Conservation (phyloP, 2,888 invertebrate species). For the Thymelicus lineola region DNA sequence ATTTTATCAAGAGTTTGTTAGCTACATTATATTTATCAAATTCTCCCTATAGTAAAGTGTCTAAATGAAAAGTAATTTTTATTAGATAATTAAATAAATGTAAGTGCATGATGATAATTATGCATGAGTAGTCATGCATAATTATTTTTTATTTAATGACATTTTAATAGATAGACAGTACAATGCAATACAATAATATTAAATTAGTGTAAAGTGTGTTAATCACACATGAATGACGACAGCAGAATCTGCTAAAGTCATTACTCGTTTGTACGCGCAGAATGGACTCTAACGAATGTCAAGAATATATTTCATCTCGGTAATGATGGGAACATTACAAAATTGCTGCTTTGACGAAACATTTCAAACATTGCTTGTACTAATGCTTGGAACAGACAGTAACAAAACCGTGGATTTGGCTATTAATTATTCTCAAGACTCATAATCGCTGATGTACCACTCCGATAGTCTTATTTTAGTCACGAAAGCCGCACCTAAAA, state of each 20-base stretch:
- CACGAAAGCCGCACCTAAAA: slow-evolving; percentile 35
- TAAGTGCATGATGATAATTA: too few relatives aligned
- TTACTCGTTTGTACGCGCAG: slow-evolving; percentile 16
- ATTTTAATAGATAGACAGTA: too few relatives aligned
- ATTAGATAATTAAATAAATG: too few relatives aligned
- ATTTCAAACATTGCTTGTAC: background rate
- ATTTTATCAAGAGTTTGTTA: too few relatives aligned
- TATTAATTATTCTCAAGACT: slow-evolving; percentile 34
- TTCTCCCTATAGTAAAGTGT: too few relatives aligned
- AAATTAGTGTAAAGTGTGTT: background rate
- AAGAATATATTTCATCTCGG: slow-evolving; percentile 19
- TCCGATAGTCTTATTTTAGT: slow-evolving; percentile 29
- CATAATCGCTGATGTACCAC: slow-evolving; percentile 31
- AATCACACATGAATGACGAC: slow-evolving; percentile 3
- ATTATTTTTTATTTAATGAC: too few relatives aligned
- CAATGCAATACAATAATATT: too few relatives aligned
- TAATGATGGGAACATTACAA: slow-evolving; percentile 20
- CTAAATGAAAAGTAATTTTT: background rate
- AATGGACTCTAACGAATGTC: slow-evolving; percentile 21
- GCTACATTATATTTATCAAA: too few relatives aligned
- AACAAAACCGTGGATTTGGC: slow-evolving; percentile 4
- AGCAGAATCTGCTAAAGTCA: slow-evolving; percentile 14
- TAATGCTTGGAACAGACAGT: background rate
- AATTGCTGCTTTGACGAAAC: slow-evolving; percentile 9
- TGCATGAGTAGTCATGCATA: too few relatives aligned